A percentile compares a stretch with the other conserved stretches of the same genome.
Evolutionary conservation across 2,113 vertebrate species (phyloP).

Genomic region (Ochotona curzoniae): DNA sequence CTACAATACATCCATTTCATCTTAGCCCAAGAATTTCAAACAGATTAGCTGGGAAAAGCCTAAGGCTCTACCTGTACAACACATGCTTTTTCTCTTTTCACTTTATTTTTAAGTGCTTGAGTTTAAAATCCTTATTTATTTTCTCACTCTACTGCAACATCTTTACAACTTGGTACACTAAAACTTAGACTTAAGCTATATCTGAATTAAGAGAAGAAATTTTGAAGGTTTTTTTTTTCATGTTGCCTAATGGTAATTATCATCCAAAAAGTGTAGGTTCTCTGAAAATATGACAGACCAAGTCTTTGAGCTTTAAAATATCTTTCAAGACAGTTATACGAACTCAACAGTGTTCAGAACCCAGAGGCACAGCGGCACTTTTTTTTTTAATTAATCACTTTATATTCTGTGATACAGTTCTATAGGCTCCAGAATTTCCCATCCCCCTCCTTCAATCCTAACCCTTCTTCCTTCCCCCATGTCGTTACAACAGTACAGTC

Average conservation of each 20-base stretch:
- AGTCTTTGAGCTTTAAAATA: not conserved
- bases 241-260: slow-evolving; percentile 31
- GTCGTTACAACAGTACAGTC: no score
- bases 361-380: not conserved
- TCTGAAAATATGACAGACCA: slow-evolving; percentile 38
- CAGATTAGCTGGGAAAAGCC: slow-evolving; percentile 52
- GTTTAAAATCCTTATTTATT: not conserved
- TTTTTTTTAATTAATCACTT: no score
- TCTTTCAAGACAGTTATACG: not conserved
- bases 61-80: slow-evolving; percentile 44
- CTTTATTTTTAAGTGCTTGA: slow-evolving; percentile 60
- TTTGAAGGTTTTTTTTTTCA: not conserved
- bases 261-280: not conserved
- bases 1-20: slow-evolving; percentile 43
- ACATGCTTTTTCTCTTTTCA: slow-evolving; percentile 29
- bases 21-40: slow-evolving; percentile 45
- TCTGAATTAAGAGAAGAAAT: not conserved
- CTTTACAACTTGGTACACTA: not conserved
- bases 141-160: slow-evolving; percentile 9
- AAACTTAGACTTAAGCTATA: not conserved
- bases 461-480: no score
- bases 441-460: no score
- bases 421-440: no score
- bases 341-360: not conserved
- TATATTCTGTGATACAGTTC: no score